Evolutionary conservation across 2,888 invertebrate genomes (phyloP).

Genomic region (Lymantria dispar): DNA sequence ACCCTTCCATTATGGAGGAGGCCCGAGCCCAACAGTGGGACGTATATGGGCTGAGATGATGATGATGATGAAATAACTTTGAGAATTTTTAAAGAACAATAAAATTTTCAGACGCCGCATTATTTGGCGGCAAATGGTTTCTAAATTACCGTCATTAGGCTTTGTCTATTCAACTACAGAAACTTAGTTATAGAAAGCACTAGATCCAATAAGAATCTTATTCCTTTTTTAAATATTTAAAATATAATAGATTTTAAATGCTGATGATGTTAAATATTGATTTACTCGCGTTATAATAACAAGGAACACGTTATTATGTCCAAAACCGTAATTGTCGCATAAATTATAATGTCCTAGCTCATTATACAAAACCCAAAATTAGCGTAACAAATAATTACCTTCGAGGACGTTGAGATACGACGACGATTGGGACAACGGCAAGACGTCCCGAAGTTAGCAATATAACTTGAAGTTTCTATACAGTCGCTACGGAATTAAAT

Average conservation of each 20-base stretch:
- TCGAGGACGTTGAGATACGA: slow-evolving; percentile 29
- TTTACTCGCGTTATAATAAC: slow-evolving; percentile 1
- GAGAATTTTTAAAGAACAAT: too few species aligned
- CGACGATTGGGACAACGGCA: slow-evolving; percentile 13
- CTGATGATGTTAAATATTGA: background rate
- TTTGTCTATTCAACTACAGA: slow-evolving; percentile 1
- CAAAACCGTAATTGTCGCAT: slow-evolving; percentile 32
- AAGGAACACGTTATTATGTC: slow-evolving; percentile 16
- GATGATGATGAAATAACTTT: too few species aligned
- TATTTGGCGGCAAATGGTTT: slow-evolving; percentile 20
- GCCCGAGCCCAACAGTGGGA: too few species aligned
- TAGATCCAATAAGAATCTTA: background rate
- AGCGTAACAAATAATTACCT: slow-evolving; percentile 23
- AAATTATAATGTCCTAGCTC: slow-evolving; percentile 28
- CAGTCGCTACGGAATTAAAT: slow-evolving; percentile 25
- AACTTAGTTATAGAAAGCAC: background rate
- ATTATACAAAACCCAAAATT: slow-evolving; percentile 12
- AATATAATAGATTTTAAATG: background rate
- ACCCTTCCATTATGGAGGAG: too few species aligned
- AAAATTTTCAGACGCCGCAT: background rate
- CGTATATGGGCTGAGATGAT: too few species aligned
- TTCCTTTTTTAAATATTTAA: background rate
- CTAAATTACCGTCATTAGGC: slow-evolving; percentile 8
- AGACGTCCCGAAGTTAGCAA: slow-evolving; percentile 18
- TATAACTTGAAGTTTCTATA: slow-evolving; percentile 15